Conservation (phyloP, 2,888 invertebrate species). For the Nematopogon swammerdamellus region DNA sequence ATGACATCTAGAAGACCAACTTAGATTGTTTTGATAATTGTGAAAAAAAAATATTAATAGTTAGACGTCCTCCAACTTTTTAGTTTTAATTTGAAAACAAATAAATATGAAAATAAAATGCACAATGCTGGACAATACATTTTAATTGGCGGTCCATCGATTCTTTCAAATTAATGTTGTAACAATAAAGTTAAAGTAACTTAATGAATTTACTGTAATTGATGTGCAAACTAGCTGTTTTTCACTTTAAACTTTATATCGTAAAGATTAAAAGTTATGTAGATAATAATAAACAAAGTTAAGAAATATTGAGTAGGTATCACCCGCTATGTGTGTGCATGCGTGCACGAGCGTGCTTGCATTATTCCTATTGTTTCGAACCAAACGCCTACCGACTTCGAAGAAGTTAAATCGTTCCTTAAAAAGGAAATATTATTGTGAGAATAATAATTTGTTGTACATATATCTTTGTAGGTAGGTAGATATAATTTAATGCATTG, state of each 20-base stretch:
- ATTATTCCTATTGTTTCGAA: neutral
- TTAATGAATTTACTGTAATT: neutral
- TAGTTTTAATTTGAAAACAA: neutral
- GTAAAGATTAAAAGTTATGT: neutral
- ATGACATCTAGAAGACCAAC: no score
- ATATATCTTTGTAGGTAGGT: neutral
- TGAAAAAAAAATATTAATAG: no score
- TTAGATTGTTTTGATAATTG: no score
- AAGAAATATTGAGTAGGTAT: no score
- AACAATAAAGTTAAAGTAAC: neutral
- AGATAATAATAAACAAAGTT: neutral
- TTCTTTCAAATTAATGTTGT: slow-evolving; percentile 13
- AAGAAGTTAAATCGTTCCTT: neutral
- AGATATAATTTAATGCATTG: no score
- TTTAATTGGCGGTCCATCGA: slow-evolving; percentile 39
- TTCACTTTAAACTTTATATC: neutral
- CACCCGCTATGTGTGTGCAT: no score
- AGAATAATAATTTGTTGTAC: neutral
- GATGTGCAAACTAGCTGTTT: neutral
- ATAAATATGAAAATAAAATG: slow-evolving; percentile 20
- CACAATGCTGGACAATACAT: slow-evolving; percentile 53
- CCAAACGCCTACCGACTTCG: neutral
- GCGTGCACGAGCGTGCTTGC: neutral
- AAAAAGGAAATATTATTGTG: neutral
- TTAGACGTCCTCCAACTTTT: no score